Conservation (phyloP, 2,797 vertebrate genomes). For the Coregonus sp. region DNA sequence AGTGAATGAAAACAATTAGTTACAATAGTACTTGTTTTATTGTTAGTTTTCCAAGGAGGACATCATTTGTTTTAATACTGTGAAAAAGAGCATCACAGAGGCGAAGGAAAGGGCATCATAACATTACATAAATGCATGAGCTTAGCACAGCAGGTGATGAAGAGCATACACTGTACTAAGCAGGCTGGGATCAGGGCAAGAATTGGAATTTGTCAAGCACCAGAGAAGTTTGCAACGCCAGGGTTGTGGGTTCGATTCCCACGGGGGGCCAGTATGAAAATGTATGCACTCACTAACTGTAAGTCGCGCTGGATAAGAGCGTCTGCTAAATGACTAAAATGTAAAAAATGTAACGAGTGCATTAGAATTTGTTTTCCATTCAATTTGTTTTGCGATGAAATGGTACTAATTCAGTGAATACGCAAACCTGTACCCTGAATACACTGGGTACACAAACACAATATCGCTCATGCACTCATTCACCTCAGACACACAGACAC, state of each 20-base stretch:
- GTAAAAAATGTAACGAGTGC: neutral
- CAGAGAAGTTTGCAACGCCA: neutral
- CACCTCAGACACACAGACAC: neutral
- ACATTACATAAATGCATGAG: conserved; percentile 1
- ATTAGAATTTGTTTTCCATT: neutral
- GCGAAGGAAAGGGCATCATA: no score
- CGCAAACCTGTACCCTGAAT: neutral
- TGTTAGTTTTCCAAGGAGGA: conserved; percentile 35
- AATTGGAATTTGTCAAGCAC: neutral
- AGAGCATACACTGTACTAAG: neutral
- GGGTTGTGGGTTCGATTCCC: no score
- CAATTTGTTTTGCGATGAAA: neutral
- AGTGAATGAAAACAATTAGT: conserved; percentile 38
- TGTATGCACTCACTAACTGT: no score
- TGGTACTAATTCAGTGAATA: neutral
- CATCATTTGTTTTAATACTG: conserved; percentile 45
- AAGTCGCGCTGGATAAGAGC: no score
- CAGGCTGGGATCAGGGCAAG: neutral
- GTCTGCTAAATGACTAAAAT: no score
- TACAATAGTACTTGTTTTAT: conserved; percentile 50
- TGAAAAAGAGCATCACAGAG: neutral
- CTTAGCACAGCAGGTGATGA: neutral
- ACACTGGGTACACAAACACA: neutral
- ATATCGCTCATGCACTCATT: conserved; percentile 4
- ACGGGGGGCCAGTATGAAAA: no score